Base-by-base conservation (phyloP, 2,797 vertebrate genomes). In the Apogon talboti region DNA sequence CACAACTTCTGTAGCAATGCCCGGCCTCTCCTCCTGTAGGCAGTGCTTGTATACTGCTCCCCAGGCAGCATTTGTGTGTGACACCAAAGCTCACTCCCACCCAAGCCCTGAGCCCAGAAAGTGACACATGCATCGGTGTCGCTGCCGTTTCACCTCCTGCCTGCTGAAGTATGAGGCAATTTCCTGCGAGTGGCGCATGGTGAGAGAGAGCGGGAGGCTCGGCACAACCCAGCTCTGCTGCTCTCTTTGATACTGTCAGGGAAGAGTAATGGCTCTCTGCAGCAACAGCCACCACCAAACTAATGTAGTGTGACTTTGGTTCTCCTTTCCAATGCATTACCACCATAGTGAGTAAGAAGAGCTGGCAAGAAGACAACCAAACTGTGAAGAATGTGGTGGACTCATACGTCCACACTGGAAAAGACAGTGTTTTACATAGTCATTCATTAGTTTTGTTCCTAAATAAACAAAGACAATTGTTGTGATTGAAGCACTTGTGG, bases 121-220 rank as follows among this genome's bases (percentile, higher is more conserved):
- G 92, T 91, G 92, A 94, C 92, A 94, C 88, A 90, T 80, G 91
- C 87, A 89, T 88, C 88, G 84, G 90, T 91, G 91, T 93, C 82
- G 70, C 87, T 87, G 91, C 83, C 66, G 86, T 92, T 93, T 94
- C 93, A 94, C 92, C 92, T 92, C 92, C 88, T 92, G 89, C 67
- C 86, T 83, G 83, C 90, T 93, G 92, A 95, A 93, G 92, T 92
- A 94, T 92, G 92, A 95, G 92, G 88, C 93, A 94, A 89, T 95
- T 95, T 95, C 93, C 94, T 93, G 92, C 81, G 82, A 93, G 89
- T 85, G 88, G 88, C 79, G 85, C 81, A 84, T 87, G 82, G 89
- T 55, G 83, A 86, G 84, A 82, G 79, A 84, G 85, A 80, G 82
- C 13, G 21, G 76, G 79, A 82, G 70, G 76, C 59, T 71, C 14